Percentiles rank a stretch among this genome's conserved stretches.
These are phyloP conservation scores for Sycophila texana DNA, from an alignment of 2,888 invertebrate species.

Conservation along the genomic window DNA sequence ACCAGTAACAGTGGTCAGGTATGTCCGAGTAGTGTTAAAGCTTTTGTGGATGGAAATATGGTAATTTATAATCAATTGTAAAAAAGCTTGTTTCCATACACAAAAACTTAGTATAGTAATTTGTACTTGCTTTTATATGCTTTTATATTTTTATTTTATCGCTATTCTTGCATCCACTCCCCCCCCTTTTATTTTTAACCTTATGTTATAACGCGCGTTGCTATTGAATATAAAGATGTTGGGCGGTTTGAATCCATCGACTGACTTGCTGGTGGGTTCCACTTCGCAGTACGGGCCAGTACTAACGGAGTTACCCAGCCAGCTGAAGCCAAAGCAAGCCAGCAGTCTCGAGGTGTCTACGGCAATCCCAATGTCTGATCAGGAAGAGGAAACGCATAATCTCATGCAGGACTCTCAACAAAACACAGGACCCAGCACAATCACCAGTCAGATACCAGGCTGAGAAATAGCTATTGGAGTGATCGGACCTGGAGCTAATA, in stretches of 20 bases:
- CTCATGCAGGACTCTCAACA: conserved; percentile 69
- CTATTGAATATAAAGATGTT: conserved; percentile 73
- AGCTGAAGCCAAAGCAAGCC: conserved; percentile 69
- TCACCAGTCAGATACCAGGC: conserved; percentile 69
- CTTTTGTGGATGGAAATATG: conserved; percentile 27
- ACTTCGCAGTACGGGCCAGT: conserved; percentile 76
- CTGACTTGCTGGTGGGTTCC: conserved; percentile 76
- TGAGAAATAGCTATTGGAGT: conserved; percentile 60
- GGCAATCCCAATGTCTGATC: conserved; percentile 71
- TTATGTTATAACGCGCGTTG: conserved; percentile 69
- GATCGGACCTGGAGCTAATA: conserved; percentile 16
- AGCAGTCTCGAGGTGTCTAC: conserved; percentile 63
- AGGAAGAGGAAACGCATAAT: conserved; percentile 73
- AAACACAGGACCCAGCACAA: conserved; percentile 63
- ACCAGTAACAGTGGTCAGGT: conserved; percentile 72
- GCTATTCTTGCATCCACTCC: conserved; percentile 57
- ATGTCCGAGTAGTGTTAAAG: conserved; percentile 57
- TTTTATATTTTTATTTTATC: conserved; percentile 58
- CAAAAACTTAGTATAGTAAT: conserved; percentile 7
- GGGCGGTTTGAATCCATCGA: conserved; percentile 76
- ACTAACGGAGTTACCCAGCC: conserved; percentile 74
- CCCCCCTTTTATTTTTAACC: conserved; percentile 61
- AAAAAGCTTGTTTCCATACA: conserved; percentile 21
- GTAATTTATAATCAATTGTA: neutral
- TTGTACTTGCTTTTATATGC: conserved; percentile 49